phyloP scores from a whole-genome alignment of 2,797 vertebrate species.

The Gallinago nigripennis region DNA sequence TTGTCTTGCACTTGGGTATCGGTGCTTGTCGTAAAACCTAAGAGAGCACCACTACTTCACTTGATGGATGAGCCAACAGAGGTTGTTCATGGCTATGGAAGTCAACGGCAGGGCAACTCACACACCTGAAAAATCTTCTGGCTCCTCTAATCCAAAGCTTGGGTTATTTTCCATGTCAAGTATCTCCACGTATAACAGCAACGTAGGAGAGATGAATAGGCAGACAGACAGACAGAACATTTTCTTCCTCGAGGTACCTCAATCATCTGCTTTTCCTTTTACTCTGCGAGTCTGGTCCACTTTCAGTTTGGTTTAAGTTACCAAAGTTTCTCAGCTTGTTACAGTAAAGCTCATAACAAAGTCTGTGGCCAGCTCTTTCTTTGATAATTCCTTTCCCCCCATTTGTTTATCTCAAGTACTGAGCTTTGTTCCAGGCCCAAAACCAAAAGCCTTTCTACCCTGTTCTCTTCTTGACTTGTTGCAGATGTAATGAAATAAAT shows the following conservation, averaged over 20 bases:
- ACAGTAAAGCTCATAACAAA: constrained; percentile 24
- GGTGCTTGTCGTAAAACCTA: not conserved
- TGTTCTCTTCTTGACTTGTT: constrained; percentile 65
- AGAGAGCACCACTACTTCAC: not conserved
- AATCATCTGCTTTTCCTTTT: not conserved
- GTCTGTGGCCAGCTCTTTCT: constrained; percentile 48
- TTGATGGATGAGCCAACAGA: not conserved
- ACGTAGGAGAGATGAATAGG: rapidly evolving
- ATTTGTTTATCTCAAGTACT: constrained; percentile 70
- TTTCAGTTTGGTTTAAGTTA: constrained; percentile 5
- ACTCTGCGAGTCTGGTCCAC: not conserved
- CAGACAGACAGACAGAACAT: not conserved
- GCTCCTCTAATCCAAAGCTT: not conserved
- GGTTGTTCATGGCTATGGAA: not conserved
- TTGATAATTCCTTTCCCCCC: constrained; percentile 54
- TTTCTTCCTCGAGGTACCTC: not conserved
- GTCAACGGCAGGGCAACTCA: not conserved
- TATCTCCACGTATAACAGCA: not conserved
- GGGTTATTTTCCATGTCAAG: not conserved
- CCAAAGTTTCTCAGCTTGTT: constrained; percentile 26
- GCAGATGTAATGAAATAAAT: constrained; percentile 69
- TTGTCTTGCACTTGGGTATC: not conserved
- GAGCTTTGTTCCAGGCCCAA: constrained; percentile 72
- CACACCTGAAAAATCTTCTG: not conserved
- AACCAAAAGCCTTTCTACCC: constrained; percentile 56